These are phyloP conservation scores for Athene noctua DNA, from an alignment of 2,113 vertebrate species.

Conservation along the genomic window DNA sequence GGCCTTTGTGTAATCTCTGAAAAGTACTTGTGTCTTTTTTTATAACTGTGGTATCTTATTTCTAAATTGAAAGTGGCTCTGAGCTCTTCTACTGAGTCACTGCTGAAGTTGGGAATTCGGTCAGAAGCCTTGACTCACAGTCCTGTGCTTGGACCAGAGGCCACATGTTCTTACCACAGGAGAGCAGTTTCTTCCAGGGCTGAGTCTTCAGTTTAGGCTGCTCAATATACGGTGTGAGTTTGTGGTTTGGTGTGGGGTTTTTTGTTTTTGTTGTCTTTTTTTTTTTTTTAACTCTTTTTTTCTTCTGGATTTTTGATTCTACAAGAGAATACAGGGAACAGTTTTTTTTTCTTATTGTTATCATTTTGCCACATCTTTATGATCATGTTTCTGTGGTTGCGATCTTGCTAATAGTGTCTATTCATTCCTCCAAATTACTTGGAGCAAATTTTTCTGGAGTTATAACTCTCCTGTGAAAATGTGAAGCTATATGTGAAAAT, in stretches of 20 bases:
- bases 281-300: background rate
- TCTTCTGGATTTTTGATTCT: background rate
- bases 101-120: background rate
- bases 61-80: background rate
- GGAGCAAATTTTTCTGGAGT: background rate
- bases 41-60: background rate
- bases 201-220: background rate
- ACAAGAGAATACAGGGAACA: background rate
- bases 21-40: background rate
- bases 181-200: background rate
- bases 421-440: background rate
- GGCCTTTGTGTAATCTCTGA: background rate
- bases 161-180: background rate
- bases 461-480: background rate
- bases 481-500: background rate
- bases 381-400: background rate
- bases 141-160: background rate
- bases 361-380: background rate
- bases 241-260: background rate
- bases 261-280: background rate
- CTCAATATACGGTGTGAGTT: background rate
- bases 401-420: background rate
- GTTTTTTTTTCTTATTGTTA: background rate
- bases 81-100: background rate
- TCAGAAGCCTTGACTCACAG: background rate